Evolutionary conservation across 1,140 invertebrate species (phyloP), one percentile per base, ranked within the genome.

Genomic region (Melanaphis sacchari): DNA sequence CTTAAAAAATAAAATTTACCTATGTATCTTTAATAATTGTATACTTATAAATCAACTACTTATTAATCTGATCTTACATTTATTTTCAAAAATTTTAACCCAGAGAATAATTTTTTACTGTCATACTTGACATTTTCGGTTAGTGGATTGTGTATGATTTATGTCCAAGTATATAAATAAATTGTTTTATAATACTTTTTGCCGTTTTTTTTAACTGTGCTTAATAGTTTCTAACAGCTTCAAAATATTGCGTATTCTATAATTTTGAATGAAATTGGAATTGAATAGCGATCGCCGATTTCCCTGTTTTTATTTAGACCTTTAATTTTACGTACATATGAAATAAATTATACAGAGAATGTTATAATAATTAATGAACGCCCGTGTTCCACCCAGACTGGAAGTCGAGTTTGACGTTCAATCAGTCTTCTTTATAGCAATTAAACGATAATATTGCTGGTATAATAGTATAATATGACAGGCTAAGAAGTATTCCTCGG

Each of bases 401-500:
- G 11, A 43, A 85, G 41, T 85, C 46, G 6, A 88, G 21, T 88
- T 88, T 49, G 21, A 88, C 31, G 15, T 36, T 36, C 46, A 49
- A 49, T 18, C 43, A n/a, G n/a, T 36, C 85, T 49, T 9, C 31
- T n/a, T 87, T 36, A 88, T 36, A 21, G 21, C 26, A n/a, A 36
- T 88, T 88, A 88, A 38, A 88, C 31, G 41, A 87, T 87, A 88
- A 49, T 85, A 41, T 85, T 84, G 7, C 38, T 84, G 40, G 22
- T 84, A 41, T 41, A 82, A 22, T 66, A 66, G 59, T 84, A 41
- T 84, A 81, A 81, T 81, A 84, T 2, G 7, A 18, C n/a, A 46
- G 59, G 31, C 11, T 66, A 59, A 31, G 59, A 59, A 31, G 59
- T 76, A 76, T 76, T 76, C 31, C 4, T 76, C 15, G 36, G n/a